Conservation (phyloP, 2,888 invertebrate species). For the Criorhina ranunculi region DNA sequence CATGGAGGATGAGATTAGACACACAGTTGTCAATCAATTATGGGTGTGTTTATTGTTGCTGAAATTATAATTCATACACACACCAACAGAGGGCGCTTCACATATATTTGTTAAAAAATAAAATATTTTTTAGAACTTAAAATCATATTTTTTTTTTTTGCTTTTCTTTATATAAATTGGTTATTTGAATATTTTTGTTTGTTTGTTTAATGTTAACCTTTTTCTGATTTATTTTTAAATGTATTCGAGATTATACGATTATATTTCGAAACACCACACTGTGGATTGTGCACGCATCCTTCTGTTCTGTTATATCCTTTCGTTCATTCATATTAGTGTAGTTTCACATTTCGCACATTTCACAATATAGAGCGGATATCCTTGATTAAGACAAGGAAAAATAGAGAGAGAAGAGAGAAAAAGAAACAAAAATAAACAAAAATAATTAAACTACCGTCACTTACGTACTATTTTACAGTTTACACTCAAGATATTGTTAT, state of each 20-base stretch:
- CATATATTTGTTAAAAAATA: slow-evolving; percentile 65
- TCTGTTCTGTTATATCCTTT: slow-evolving; percentile 51
- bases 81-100: slow-evolving; percentile 73
- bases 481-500: slow-evolving; percentile 47
- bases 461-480: slow-evolving; percentile 45
- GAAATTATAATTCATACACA: slow-evolving; percentile 76
- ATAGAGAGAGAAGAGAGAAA: slow-evolving; percentile 60
- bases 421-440: slow-evolving; percentile 64
- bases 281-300: slow-evolving; percentile 52
- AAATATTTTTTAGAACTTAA: slow-evolving; percentile 47
- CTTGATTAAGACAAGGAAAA: slow-evolving; percentile 64
- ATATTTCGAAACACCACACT: slow-evolving; percentile 41
- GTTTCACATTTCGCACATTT: slow-evolving; percentile 48
- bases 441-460: slow-evolving; percentile 54
- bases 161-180: slow-evolving; percentile 16
- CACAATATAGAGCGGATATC: slow-evolving; percentile 39
- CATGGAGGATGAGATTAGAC: slow-evolving; percentile 69
- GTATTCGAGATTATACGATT: slow-evolving; percentile 20
- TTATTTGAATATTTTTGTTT: slow-evolving; percentile 23
- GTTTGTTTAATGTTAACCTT: slow-evolving; percentile 32
- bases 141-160: slow-evolving; percentile 20
- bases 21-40: slow-evolving; percentile 72
- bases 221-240: slow-evolving; percentile 18
- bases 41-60: slow-evolving; percentile 66
- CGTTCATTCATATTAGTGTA: slow-evolving; percentile 50